These are phyloP conservation scores for Sarcophaga peregrina DNA, from an alignment of 1,140 invertebrate genomes.

Conservation along the genomic window DNA sequence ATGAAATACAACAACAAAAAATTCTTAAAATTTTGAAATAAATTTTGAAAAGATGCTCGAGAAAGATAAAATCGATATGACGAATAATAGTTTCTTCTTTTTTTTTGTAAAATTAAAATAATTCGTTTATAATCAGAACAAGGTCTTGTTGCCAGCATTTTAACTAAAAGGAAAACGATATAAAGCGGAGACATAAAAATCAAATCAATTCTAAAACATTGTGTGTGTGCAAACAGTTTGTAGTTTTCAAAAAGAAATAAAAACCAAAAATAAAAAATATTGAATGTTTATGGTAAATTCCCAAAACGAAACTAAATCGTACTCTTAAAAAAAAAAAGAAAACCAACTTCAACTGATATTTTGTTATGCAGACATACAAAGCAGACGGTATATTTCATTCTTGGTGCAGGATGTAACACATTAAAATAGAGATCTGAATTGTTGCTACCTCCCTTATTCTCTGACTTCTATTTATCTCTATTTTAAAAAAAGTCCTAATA, in stretches of 20 bases:
- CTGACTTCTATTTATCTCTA: too few species aligned
- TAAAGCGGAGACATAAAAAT: background rate
- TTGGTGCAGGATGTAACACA: too few species aligned
- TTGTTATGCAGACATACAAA: too few species aligned
- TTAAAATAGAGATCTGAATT: too few species aligned
- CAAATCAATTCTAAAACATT: background rate
- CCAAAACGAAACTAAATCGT: conserved; percentile 22
- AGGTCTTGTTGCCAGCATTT: background rate
- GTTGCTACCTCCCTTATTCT: too few species aligned
- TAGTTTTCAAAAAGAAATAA: background rate
- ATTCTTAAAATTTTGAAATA: background rate
- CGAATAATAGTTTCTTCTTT: too few species aligned
- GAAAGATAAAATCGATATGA: background rate
- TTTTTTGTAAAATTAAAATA: too few species aligned
- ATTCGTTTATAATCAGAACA: background rate
- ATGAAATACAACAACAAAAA: background rate
- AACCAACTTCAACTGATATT: too few species aligned
- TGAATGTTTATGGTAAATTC: background rate
- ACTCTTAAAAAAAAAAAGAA: background rate
- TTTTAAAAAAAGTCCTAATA: too few species aligned
- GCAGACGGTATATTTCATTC: too few species aligned
- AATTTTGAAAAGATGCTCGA: background rate
- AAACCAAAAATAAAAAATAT: too few species aligned
- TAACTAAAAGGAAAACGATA: background rate
- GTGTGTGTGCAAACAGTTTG: background rate